Conservation (phyloP, 2,888 invertebrate genomes). For the Sthenelais limicola region DNA sequence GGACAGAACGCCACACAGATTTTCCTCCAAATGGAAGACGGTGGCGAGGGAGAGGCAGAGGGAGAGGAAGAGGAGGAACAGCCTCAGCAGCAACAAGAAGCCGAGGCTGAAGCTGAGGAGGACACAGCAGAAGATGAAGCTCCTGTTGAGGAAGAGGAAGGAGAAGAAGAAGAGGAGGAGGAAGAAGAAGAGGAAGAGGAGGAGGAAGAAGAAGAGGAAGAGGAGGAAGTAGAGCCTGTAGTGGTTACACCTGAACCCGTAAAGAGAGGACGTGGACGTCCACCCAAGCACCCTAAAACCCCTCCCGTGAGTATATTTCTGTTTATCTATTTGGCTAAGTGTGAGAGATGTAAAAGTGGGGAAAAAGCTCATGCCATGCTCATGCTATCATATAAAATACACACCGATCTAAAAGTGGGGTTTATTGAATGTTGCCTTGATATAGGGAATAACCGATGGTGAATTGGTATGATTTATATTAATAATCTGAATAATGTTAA, state of each 20-base stretch:
- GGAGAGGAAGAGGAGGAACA: constrained; percentile 75
- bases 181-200: constrained; percentile 51
- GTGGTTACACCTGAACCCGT: not conserved
- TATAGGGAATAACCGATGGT: too few relatives aligned
- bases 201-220: constrained; percentile 26
- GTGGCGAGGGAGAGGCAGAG: constrained; percentile 67
- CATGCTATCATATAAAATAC: too few relatives aligned
- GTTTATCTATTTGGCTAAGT: too few relatives aligned
- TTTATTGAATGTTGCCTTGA: too few relatives aligned
- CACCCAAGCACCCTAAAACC: constrained; percentile 19
- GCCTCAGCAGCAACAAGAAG: not conserved
- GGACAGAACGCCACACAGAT: constrained; percentile 45
- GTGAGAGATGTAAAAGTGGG: too few relatives aligned
- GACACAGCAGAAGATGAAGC: not conserved
- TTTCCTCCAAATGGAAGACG: constrained; percentile 60
- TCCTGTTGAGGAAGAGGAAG: constrained; percentile 66
- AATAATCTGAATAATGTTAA: too few relatives aligned
- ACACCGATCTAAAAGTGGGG: too few relatives aligned
- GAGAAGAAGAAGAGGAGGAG: constrained; percentile 75
- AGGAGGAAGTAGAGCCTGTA: constrained; percentile 12
- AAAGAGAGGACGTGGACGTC: constrained; percentile 33
- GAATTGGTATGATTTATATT: too few relatives aligned
- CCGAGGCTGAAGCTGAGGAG: too few relatives aligned
- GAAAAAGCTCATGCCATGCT: too few relatives aligned
- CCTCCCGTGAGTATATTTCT: too few relatives aligned